Evolutionary conservation across 2,888 invertebrate species (phyloP), one percentile per base, ranked within the genome.

Genomic region (Pyrrhosoma nymphula): DNA sequence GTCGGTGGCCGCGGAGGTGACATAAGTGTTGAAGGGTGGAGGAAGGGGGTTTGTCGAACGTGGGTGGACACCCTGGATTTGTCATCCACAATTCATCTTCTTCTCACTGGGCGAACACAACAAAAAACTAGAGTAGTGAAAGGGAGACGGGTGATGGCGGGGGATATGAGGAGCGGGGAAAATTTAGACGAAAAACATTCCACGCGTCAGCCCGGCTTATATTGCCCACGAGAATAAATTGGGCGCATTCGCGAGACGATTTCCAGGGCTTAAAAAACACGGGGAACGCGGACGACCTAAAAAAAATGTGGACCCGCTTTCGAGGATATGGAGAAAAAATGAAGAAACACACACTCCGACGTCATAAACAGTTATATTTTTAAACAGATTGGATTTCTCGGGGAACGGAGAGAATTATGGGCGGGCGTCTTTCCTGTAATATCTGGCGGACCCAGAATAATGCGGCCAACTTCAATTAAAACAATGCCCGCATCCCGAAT

Each of bases 81-180:
- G 89, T 89, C 89, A 89, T 26, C 89, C 26, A 89, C 89, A 3
- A 89, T 89, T 55, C 89, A 47, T 89, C 89, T 89, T 89, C 89
- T 56, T 89, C 89, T 89, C 55, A n/a, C 89, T 20, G n/a, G n/a
- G 56, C n/a, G n/a, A 23, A 89, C 88, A 89, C 47, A 55, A 89
- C 60, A 60, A 60, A 60, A 60, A 89, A 89, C 8, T 47, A 89
- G 26, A 35, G 12, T 26, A 26, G 89, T 2, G 89, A 89, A 56
- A 55, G 55, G 16, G 26, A 89, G 89, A 55, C 16, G 39, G 88
- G 88, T 18, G 69, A n/a, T 26, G 82, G 35, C 16, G 82, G 30
- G 23, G 82, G 12, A 35, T 35, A 18, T 26, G 82, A 35, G 35
- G 26, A 82, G 82, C 6, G 82, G 82, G 35, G 82, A 35, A 82